Conservation (phyloP, 1,140 invertebrate species). For the Carposina sasakii region DNA sequence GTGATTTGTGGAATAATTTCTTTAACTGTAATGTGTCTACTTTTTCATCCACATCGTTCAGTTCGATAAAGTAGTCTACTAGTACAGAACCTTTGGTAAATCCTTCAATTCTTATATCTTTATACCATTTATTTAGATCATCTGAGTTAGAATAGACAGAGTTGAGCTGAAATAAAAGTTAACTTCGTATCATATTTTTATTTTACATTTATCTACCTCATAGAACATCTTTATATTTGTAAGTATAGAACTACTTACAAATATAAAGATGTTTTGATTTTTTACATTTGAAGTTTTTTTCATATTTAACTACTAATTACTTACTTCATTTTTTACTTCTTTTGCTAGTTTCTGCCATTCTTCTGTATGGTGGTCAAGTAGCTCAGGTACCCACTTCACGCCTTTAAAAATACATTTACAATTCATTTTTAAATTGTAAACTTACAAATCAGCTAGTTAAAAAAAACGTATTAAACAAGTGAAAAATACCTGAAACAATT, state of each 20-base stretch:
- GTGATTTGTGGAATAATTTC: slow-evolving; percentile 85
- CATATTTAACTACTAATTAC: slow-evolving; percentile 5
- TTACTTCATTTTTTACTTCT: slow-evolving; percentile 84
- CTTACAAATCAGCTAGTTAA: no score
- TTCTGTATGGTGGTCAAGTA: slow-evolving; percentile 87
- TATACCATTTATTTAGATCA: slow-evolving; percentile 85
- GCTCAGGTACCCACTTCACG: slow-evolving; percentile 87
- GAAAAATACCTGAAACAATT: slow-evolving; percentile 77
- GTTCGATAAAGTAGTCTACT: slow-evolving; percentile 89
- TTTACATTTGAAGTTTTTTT: no score
- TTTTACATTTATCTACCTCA: slow-evolving; percentile 4
- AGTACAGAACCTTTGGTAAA: slow-evolving; percentile 91
- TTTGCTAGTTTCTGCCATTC: slow-evolving; percentile 88
- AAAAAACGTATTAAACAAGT: no score
- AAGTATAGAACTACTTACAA: no score
- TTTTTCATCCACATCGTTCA: slow-evolving; percentile 82
- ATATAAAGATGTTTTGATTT: no score
- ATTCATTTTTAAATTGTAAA: no score
- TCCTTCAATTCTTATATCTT: slow-evolving; percentile 88
- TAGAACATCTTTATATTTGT: no score
- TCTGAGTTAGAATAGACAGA: slow-evolving; percentile 84
- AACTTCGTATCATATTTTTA: slow-evolving; percentile 6
- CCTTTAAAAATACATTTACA: slow-evolving; percentile 70
- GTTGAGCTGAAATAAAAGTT: slow-evolving; percentile 79
- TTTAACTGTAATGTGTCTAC: slow-evolving; percentile 88